Evolutionary conservation across 2,797 vertebrate genomes (phyloP), one percentile per base, ranked within the genome.

Genomic region (Austrolebias charrua): DNA sequence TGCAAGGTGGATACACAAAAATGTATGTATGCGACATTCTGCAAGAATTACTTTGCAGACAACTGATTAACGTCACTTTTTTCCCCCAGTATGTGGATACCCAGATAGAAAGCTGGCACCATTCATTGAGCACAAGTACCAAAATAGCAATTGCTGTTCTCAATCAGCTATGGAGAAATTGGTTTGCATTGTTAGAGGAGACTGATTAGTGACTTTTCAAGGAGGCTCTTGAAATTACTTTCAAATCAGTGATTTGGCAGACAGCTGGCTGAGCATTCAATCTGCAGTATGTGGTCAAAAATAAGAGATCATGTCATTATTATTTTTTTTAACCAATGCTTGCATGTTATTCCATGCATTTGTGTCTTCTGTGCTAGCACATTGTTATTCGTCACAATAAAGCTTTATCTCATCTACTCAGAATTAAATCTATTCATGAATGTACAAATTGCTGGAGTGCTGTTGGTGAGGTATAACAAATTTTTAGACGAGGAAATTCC

Each of bases 401-500:
- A 59, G 38, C 6, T 79, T 87, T 75, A 70, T 86, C 76, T 85
- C 77, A 68, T 84, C 80, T 73, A 55, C 58, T 79, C 76, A 46
- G 75, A 88, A 85, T 83, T 79, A 82, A 86, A 88, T 88, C 78
- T 83, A 82, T 86, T 88, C 88, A 84, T 63, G 82, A 80, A 79
- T 77, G 80, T 83, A 89, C 89, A 91, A 90, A 90, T 89, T 86
- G 83, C 86, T 12, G 43, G 73, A 52, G 63, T 56, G 79, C 78
- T 89, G 77, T 73, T 73, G 80, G 82, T 82, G 68, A 84, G 73
- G 73, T 78, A 60, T 73, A 53, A 82, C 87, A 62, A 88, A 88
- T 91, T 86, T 88, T 84, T 71, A 77, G 81, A 89, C 51, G 76
- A 85, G 84, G 72, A 88, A 86, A 84, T 82, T 88, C 83, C 85